Percentiles rank a stretch among this genome's conserved stretches.
Evolutionary conservation across 2,113 vertebrate genomes (phyloP).

Genomic region (Sebastes fasciatus): DNA sequence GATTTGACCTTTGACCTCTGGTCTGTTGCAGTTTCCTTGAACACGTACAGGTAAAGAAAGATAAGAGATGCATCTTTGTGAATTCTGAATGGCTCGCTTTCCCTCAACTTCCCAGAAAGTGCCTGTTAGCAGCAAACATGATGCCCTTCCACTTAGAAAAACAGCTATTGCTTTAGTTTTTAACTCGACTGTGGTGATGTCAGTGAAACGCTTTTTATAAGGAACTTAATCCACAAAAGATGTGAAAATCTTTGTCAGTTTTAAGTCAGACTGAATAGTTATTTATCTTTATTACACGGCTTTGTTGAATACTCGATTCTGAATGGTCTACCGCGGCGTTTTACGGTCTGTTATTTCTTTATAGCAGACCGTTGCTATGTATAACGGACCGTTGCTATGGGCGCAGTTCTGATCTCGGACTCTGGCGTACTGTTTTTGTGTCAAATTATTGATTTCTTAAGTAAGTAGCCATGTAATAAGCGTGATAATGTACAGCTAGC

Average conservation of each 20-base stretch:
- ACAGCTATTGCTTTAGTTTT: conserved; percentile 32
- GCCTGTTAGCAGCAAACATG: conserved; percentile 40
- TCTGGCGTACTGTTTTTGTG: no score
- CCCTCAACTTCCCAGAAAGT: conserved; percentile 26
- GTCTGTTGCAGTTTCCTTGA: conserved; percentile 1
- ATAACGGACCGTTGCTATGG: no score
- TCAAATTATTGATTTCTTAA: no score
- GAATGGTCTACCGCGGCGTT: no score
- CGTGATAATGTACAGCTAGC: no score
- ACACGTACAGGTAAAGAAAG: background rate
- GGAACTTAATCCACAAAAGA: background rate
- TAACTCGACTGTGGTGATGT: background rate
- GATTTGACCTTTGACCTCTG: conserved; percentile 43
- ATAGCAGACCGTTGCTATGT: no score
- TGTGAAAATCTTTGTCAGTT: conserved; percentile 3
- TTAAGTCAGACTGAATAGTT: conserved; percentile 8
- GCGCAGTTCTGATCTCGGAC: no score
- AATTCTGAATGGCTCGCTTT: conserved; percentile 1
- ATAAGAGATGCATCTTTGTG: conserved; percentile 1
- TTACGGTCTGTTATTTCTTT: no score
- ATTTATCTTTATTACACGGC: conserved; percentile 42
- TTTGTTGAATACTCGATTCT: no score
- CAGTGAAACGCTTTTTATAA: background rate
- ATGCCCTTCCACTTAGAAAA: background rate
- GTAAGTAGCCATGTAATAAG: no score